Percentiles rank a stretch among this genome's conserved stretches.
These are phyloP conservation scores for Perithous albicinctus DNA, from an alignment of 2,888 invertebrate genomes.

Conservation along the genomic window DNA sequence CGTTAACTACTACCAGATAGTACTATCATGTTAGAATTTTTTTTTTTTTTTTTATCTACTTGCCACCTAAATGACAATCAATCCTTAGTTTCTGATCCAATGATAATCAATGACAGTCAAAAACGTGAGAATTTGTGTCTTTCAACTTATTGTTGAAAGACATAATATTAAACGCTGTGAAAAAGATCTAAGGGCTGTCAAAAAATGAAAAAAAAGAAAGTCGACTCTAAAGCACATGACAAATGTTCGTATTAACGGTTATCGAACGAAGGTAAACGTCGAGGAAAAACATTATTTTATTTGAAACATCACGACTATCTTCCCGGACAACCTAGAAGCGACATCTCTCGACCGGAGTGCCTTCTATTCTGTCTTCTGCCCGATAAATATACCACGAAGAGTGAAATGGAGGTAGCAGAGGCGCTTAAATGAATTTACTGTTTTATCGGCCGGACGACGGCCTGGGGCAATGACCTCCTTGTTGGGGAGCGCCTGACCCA, in stretches of 20 bases:
- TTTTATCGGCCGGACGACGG: conserved; percentile 63
- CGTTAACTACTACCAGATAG: background rate
- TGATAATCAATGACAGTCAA: background rate
- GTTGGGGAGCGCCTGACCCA: conserved; percentile 79
- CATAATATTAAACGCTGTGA: too few relatives aligned
- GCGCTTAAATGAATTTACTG: conserved; percentile 40
- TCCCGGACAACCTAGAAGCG: conserved; percentile 26
- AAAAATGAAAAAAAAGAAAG: background rate
- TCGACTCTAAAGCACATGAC: background rate
- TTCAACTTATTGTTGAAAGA: too few relatives aligned
- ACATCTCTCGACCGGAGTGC: conserved; percentile 43
- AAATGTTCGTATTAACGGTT: background rate
- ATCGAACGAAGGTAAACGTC: background rate
- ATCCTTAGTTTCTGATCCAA: background rate
- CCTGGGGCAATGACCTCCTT: conserved; percentile 78
- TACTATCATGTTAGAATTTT: background rate
- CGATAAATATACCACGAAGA: conserved; percentile 6
- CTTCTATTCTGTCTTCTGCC: background rate
- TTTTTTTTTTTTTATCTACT: background rate
- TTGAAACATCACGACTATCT: background rate
- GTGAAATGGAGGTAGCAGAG: background rate
- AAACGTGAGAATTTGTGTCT: background rate
- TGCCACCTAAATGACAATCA: too few relatives aligned
- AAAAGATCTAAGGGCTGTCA: too few relatives aligned
- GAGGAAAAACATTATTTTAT: conserved; percentile 4